phyloP scores from a whole-genome alignment of 2,888 invertebrate species.

The Coenonympha arcania region DNA sequence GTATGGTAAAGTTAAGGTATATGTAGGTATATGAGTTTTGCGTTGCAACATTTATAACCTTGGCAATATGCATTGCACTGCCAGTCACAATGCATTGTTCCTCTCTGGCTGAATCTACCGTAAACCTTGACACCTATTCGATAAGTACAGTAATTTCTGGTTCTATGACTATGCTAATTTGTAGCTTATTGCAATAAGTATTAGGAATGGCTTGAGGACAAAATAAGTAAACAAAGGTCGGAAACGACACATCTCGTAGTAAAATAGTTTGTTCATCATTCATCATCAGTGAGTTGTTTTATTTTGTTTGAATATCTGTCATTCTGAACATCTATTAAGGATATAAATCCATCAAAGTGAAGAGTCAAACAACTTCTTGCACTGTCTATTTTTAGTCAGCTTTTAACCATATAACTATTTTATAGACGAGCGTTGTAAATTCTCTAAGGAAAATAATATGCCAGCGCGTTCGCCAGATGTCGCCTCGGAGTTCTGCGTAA shows the following conservation, averaged over 20 bases:
- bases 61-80: conserved; percentile 20
- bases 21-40: conserved; percentile 3
- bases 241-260: not conserved
- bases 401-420: not conserved
- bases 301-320: not conserved
- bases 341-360: not conserved
- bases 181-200: not conserved
- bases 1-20: conserved; percentile 7
- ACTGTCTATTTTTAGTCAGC: not conserved
- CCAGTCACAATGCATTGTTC: conserved; percentile 26
- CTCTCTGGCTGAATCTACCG: conserved; percentile 5
- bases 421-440: not conserved
- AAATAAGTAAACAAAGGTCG: too few relatives aligned
- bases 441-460: conserved; percentile 4
- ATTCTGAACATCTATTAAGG: not conserved
- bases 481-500: conserved; percentile 19
- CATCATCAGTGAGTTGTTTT: not conserved
- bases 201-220: not conserved
- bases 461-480: conserved; percentile 23
- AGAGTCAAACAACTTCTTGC: not conserved
- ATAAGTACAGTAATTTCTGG: conserved; percentile 4
- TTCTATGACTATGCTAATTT: not conserved
- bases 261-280: not conserved
- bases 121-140: conserved; percentile 19
- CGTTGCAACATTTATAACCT: conserved; percentile 15